These are phyloP conservation scores for Todus mexicanus DNA, from an alignment of 2,797 vertebrate genomes.

Conservation along the genomic window DNA sequence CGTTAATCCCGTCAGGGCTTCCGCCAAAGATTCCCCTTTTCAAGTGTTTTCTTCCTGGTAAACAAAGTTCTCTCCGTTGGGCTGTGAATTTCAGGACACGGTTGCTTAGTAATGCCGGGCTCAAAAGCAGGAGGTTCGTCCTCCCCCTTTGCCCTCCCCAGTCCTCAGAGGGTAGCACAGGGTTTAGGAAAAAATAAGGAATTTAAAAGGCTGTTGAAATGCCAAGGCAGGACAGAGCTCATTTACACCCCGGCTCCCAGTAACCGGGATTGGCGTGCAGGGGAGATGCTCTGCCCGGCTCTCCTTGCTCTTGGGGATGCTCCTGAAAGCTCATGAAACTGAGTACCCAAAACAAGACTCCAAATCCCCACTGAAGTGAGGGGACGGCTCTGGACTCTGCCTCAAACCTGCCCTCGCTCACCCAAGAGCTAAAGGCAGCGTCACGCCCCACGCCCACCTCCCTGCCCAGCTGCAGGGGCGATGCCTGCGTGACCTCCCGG, in stretches of 20 bases:
- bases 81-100: slow-evolving; percentile 65
- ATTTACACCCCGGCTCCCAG: accelerated
- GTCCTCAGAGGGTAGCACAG: background rate
- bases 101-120: slow-evolving; percentile 72
- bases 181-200: background rate
- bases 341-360: accelerated
- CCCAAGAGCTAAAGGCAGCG: background rate
- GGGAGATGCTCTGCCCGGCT: background rate
- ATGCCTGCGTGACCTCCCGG: background rate
- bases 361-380: accelerated
- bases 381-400: background rate
- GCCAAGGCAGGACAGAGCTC: background rate
- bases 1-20: slow-evolving; percentile 70
- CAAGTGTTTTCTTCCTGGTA: slow-evolving; percentile 78
- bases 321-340: accelerated
- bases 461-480: background rate
- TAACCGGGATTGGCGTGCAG: accelerated
- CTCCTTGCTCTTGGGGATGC: background rate
- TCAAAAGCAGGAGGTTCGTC: background rate
- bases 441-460: accelerated
- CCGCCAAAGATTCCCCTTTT: slow-evolving; percentile 76
- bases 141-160: background rate
- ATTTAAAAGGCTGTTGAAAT: background rate
- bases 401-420: background rate
- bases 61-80: slow-evolving; percentile 71